These are phyloP conservation scores for Rambutsinella grinnellia DNA, from an alignment of 2,888 invertebrate species.

Conservation along the genomic window DNA sequence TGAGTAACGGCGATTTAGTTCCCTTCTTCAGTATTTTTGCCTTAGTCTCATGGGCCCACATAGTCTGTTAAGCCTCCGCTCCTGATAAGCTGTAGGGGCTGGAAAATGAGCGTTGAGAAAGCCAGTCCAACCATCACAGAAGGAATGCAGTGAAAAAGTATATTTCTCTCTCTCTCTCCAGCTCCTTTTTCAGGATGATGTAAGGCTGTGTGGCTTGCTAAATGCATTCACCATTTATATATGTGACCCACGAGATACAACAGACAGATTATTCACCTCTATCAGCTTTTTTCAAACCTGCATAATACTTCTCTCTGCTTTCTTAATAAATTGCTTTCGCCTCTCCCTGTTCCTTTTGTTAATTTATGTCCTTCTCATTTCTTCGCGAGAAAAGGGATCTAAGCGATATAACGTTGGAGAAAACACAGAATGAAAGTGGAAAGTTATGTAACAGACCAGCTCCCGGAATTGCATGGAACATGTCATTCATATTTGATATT, in stretches of 20 bases:
- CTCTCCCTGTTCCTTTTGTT: conserved; percentile 29
- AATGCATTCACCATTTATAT: not conserved
- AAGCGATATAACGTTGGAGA: too few species aligned
- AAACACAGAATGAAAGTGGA: not conserved
- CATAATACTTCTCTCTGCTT: conserved; percentile 3
- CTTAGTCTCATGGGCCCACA: conserved; percentile 35
- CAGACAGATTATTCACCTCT: conserved; percentile 44
- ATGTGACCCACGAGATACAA: conserved; percentile 47
- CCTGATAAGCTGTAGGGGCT: conserved; percentile 43
- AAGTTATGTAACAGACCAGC: too few species aligned
- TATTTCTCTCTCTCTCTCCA: not conserved
- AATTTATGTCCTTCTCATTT: conserved; percentile 45
- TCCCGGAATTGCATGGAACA: conserved; percentile 20
- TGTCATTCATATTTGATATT: conserved; percentile 49
- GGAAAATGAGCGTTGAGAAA: conserved; percentile 34
- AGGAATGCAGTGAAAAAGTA: not conserved
- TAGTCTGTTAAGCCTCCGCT: conserved; percentile 18
- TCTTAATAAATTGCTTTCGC: conserved; percentile 44
- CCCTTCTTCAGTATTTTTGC: conserved; percentile 7
- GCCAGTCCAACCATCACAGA: not conserved
- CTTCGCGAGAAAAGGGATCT: too few species aligned
- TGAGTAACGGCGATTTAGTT: conserved; percentile 27
- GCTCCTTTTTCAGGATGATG: not conserved
- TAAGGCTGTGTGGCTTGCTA: not conserved
- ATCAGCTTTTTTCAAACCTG: conserved; percentile 10